Base-by-base conservation (phyloP, 2,888 invertebrate genomes). In the Tinea trinotella region DNA sequence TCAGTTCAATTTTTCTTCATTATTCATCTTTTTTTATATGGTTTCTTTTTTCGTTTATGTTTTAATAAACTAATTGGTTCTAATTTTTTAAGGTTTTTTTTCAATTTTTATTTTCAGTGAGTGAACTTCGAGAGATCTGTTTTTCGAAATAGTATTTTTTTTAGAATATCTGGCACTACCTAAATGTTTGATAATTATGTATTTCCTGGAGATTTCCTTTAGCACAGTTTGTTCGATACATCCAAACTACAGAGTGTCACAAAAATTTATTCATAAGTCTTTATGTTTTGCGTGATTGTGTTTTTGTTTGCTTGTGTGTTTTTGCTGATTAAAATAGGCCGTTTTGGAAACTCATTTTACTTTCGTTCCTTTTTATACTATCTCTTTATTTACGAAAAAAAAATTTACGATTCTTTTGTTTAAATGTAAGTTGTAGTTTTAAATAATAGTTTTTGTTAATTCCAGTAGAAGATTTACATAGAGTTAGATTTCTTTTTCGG, bases 121-220 rank as follows among this genome's bases (percentile, higher is more conserved):
- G 71, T 80, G 74, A 79, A 83, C 85, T 87, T 87, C 87, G 87
- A 87, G 87, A 87, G 87, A 87, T 87, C 87, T 76, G 79, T 82
- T 82, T 75, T 76, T 67, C 76, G 81, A 79, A 76, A 70, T 76
- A 75, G 77, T 72, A 71, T 69, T 75, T n/a, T n/a, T n/a, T n/a
- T 66, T 61, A 68, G 69, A 67, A 70, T 68, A 64, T 71, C 67
- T 64, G 62, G 63, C 62, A 63, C 57, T 54, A 54, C n/a, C n/a
- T n/a, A n/a, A n/a, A n/a, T n/a, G n/a, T n/a, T n/a, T n/a, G n/a
- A n/a, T n/a, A n/a, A n/a, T n/a, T 70, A 57, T 57, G 19, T 34
- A 9, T 49, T 22, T 63, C 63, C 12, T 36, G 36, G 12, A 36
- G 12, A 36, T 5, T 36, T n/a, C 36, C 12, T 9, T n/a, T n/a